A percentile compares a stretch with the other conserved stretches of the same genome.
Conservation (phyloP, 2,888 invertebrate genomes). For the Digitonthophagus gazella region DNA sequence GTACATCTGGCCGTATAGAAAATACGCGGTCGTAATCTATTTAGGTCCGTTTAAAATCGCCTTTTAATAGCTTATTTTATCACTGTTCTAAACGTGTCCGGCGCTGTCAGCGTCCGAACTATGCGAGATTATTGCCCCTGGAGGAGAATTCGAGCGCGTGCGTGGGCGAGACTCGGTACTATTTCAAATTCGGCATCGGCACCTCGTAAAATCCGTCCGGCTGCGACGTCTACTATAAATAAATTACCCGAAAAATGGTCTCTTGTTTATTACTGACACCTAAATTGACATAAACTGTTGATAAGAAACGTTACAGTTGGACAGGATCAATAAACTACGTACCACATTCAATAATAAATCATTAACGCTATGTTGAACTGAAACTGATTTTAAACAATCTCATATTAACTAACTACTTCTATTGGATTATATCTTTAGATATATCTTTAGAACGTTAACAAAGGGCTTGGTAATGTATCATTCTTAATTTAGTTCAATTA, state of each 20-base stretch:
- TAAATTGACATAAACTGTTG: slow-evolving; percentile 32
- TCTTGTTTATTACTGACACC: slow-evolving; percentile 7
- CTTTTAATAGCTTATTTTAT: slow-evolving; percentile 32
- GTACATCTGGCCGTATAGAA: slow-evolving; percentile 32
- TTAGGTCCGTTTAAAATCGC: slow-evolving; percentile 30
- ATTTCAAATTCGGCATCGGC: slow-evolving; percentile 15
- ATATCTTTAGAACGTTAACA: too few species aligned
- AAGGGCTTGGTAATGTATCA: too few species aligned
- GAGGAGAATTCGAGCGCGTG: slow-evolving; percentile 5
- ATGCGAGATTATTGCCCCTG: slow-evolving; percentile 14
- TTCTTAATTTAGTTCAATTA: not conserved
- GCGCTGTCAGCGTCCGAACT: slow-evolving; percentile 24
- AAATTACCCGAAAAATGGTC: slow-evolving; percentile 1
- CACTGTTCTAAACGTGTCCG: slow-evolving; percentile 29
- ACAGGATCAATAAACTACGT: slow-evolving; percentile 22
- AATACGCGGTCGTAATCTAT: slow-evolving; percentile 34
- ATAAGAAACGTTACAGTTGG: slow-evolving; percentile 24
- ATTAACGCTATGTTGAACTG: slow-evolving; percentile 25
- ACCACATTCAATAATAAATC: slow-evolving; percentile 32
- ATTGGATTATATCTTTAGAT: too few species aligned
- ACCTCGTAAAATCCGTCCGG: slow-evolving; percentile 4
- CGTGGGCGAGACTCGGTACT: slow-evolving; percentile 7
- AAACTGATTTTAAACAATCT: not conserved
- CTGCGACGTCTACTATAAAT: not conserved
- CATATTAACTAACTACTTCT: not conserved